Conservation (phyloP, 2,888 invertebrate species). For the Troilus luridus region DNA sequence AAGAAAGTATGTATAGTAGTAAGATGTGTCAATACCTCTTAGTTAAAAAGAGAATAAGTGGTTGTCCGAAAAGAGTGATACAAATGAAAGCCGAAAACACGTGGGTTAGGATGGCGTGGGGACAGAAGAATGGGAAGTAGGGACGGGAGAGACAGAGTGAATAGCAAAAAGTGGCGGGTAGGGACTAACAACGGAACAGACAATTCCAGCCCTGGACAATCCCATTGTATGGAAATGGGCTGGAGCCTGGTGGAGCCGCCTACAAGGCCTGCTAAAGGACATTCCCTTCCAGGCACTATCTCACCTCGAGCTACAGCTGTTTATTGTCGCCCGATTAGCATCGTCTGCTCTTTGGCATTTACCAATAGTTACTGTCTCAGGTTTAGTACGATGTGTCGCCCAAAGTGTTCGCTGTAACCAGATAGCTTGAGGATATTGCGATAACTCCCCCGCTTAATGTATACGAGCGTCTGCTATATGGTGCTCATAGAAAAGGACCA, state of each 20-base stretch:
- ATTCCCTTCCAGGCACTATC: not conserved
- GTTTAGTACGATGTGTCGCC: not conserved
- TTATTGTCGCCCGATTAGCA: not conserved
- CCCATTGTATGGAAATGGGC: conserved; percentile 43
- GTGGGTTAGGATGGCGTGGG: not conserved
- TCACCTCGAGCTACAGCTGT: not conserved
- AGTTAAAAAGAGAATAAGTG: not conserved
- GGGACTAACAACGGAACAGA: conserved; percentile 15
- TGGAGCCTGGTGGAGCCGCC: conserved; percentile 1
- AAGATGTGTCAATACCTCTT: too few species aligned
- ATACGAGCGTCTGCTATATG: not conserved
- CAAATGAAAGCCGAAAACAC: not conserved
- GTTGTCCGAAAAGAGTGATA: not conserved
- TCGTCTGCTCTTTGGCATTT: not conserved
- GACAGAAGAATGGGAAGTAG: not conserved
- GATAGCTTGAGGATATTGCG: not conserved
- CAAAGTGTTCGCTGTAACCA: not conserved
- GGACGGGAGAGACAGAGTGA: not conserved
- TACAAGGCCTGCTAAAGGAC: not conserved
- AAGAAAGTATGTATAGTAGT: too few species aligned
- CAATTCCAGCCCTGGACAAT: conserved; percentile 11
- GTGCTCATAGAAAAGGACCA: not conserved
- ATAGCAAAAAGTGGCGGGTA: conserved; percentile 35
- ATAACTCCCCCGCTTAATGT: not conserved
- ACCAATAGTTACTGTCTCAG: conserved; percentile 9